Conservation (phyloP, 2,888 invertebrate genomes). For the Ormyrus thymus region DNA sequence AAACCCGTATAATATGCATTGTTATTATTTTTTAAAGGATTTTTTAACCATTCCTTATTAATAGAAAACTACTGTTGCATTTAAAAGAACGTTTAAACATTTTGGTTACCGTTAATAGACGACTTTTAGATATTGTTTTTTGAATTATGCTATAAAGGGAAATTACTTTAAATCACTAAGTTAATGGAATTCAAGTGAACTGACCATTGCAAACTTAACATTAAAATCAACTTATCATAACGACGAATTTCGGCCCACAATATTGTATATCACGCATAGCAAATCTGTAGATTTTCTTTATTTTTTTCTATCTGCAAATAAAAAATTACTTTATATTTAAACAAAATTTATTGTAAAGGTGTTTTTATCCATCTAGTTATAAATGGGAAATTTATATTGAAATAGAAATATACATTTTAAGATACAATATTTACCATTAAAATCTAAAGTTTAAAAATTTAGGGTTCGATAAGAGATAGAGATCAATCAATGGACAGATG, state of each 20-base stretch:
- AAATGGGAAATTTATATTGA: no score
- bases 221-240: constrained; percentile 26
- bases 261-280: constrained; percentile 4
- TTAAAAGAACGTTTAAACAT: constrained; percentile 17
- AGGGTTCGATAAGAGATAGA: no score
- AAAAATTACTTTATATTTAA: constrained; percentile 17
- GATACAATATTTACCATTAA: no score
- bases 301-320: not conserved
- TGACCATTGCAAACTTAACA: constrained; percentile 4
- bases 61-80: constrained; percentile 41
- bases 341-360: not conserved
- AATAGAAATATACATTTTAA: no score
- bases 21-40: constrained; percentile 44
- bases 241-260: constrained; percentile 15
- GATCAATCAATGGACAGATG: not conserved
- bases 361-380: constrained; percentile 6
- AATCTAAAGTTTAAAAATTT: no score
- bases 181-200: not conserved
- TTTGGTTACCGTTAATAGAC: constrained; percentile 6
- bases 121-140: constrained; percentile 11
- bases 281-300: constrained; percentile 17
- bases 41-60: constrained; percentile 45
- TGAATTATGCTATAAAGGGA: constrained; percentile 5
- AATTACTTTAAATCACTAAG: constrained; percentile 33
- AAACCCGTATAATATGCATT: constrained; percentile 17